These are phyloP conservation scores for Xiphophorus couchianus DNA, from an alignment of 2,113 vertebrate species.

Conservation along the genomic window DNA sequence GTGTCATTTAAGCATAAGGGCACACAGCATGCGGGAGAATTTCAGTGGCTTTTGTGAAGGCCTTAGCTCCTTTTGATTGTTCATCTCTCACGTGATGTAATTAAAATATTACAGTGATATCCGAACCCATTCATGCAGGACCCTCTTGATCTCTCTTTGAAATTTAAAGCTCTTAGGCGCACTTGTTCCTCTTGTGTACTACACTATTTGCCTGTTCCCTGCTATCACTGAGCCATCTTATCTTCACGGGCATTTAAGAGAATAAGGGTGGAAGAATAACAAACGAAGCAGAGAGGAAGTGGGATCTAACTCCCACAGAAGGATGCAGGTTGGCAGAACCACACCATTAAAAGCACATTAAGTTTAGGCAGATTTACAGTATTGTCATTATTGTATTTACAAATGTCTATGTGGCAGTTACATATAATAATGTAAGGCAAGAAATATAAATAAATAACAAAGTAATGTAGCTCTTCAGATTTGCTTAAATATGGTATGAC, in stretches of 20 bases:
- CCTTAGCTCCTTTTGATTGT: constrained; percentile 14
- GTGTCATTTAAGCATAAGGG: constrained; percentile 39
- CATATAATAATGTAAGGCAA: too few species aligned
- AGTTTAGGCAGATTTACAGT: not conserved
- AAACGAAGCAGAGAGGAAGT: constrained; percentile 62
- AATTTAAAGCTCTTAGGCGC: constrained; percentile 42
- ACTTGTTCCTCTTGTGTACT: constrained; percentile 50
- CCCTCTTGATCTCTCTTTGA: constrained; percentile 42
- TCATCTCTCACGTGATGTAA: constrained; percentile 46
- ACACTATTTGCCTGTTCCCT: constrained; percentile 53
- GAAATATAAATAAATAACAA: too few species aligned
- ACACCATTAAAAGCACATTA: not conserved
- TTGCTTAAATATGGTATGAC: too few species aligned
- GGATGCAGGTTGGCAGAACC: constrained; percentile 57
- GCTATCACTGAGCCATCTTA: constrained; percentile 72
- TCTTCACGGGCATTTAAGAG: constrained; percentile 79
- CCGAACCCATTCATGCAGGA: constrained; percentile 17
- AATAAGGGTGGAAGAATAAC: constrained; percentile 70
- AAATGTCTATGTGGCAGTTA: too few species aligned
- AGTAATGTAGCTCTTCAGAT: too few species aligned
- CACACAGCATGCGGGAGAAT: constrained; percentile 23
- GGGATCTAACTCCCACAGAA: constrained; percentile 35
- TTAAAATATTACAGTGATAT: constrained; percentile 14
- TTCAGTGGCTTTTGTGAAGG: constrained; percentile 20
- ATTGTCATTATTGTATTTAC: not conserved